Base-by-base conservation (phyloP, 1,140 invertebrate genomes). In the Gyrodactylus salaris region DNA sequence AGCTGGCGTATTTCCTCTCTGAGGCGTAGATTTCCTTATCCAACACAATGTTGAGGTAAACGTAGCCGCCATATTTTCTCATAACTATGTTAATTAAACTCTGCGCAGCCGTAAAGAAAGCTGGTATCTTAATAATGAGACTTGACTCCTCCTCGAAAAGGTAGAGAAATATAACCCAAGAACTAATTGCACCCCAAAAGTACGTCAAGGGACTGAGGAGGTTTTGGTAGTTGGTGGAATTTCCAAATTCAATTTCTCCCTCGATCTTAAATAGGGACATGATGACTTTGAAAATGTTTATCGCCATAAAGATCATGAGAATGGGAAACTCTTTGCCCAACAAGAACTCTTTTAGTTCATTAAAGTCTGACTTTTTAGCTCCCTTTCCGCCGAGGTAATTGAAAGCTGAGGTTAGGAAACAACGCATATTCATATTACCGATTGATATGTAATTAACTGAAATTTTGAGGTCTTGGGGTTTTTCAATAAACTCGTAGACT, bases 111-210 rank as follows among this genome's bases (percentile, higher is more conserved):
- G 34, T 54, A 54, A 54, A 54, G 34, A 54, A 54, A 16, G 34
- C 34, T 1, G 94, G 93, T 68, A 93, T 81, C 1, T 95, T 79
- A n/a, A 98, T 86, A 25, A 98, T 82, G 26, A 93, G 79, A 68
- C 91, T 94, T 0, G 91, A 91, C 75, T 89, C 85, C 80, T 95
- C 87, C 77, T 98, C 91, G 74, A 92, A 75, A 16, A 98, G 83
- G 80, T 94, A 96, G 20, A 97, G 81, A 78, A 96, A 91, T 75
- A 98, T 86, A 21, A 97, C 84, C 68, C 86, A 82, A 79, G 94
- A 90, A 74, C 90, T 93, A 77, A 96, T 88, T 25, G 87, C 87
- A 72, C 91, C 83, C 92, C 93, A 97, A 7, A 93, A 76, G 1
- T 94, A 86, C 80, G 24, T 24, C 16, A 25, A 16, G 7, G 7